These are phyloP conservation scores for Trissolcus basalis DNA, from an alignment of 1,140 invertebrate genomes.

Conservation along the genomic window DNA sequence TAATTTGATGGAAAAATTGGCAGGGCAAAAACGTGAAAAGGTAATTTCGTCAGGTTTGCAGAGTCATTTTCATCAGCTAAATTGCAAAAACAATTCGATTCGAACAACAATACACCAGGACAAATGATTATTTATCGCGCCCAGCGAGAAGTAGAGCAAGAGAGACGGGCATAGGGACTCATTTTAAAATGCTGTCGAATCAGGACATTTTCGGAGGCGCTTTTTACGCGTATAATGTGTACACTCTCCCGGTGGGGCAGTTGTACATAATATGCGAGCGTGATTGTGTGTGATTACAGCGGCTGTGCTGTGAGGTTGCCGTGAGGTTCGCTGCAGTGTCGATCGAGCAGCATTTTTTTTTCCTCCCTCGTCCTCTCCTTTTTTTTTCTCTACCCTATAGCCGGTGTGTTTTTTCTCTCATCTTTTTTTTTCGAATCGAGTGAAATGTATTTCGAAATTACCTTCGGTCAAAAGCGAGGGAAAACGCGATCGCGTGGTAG, in stretches of 20 bases:
- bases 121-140: conserved; percentile 42
- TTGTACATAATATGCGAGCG: conserved; percentile 69
- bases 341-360: conserved; percentile 48
- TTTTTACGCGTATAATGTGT: conserved; percentile 45
- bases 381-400: not conserved
- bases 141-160: not conserved
- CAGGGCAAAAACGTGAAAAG: conserved; percentile 7
- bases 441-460: conserved; percentile 62
- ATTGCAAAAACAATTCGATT: conserved; percentile 28
- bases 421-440: conserved; percentile 32
- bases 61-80: conserved; percentile 13
- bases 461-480: conserved; percentile 59
- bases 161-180: conserved; percentile 1
- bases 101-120: conserved; percentile 15
- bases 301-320: conserved; percentile 45
- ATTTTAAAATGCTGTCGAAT: conserved; percentile 42
- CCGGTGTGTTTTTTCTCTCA: not conserved
- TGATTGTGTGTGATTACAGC: conserved; percentile 71
- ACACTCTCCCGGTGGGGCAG: conserved; percentile 65
- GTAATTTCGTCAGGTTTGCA: conserved; percentile 17
- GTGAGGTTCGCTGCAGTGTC: conserved; percentile 53
- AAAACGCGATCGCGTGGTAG: conserved; percentile 58
- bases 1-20: conserved; percentile 10
- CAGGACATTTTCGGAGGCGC: conserved; percentile 33
- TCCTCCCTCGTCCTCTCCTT: not conserved